These are phyloP conservation scores for Caenorhabditis wallacei DNA, from an alignment of 2,888 invertebrate genomes.

Conservation along the genomic window DNA sequence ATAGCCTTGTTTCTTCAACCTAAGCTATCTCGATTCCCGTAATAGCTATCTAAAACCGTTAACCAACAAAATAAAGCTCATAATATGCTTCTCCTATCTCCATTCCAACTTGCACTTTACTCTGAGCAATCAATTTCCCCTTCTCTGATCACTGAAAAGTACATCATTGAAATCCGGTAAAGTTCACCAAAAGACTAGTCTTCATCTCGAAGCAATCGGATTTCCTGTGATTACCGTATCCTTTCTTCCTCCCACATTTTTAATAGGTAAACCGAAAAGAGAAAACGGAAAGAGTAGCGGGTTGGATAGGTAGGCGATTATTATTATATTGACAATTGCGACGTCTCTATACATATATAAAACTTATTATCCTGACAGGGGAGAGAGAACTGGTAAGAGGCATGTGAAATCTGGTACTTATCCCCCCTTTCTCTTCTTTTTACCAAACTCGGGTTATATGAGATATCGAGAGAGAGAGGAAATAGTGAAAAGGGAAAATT, in stretches of 20 bases:
- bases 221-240: slow-evolving; percentile 39
- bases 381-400: slow-evolving; percentile 44
- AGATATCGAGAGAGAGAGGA: slow-evolving; percentile 8
- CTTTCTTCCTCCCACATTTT: not conserved
- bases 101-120: too few relatives aligned
- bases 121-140: too few relatives aligned
- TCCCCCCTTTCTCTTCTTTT: slow-evolving; percentile 4
- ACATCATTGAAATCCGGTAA: slow-evolving; percentile 2
- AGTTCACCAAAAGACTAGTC: slow-evolving; percentile 27
- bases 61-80: too few relatives aligned
- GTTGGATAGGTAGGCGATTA: slow-evolving; percentile 30
- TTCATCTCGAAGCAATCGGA: slow-evolving; percentile 33
- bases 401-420: slow-evolving; percentile 58
- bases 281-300: slow-evolving; percentile 18
- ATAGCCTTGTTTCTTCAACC: too few relatives aligned
- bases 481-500: slow-evolving; percentile 23
- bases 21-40: too few relatives aligned
- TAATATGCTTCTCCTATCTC: too few relatives aligned
- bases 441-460: slow-evolving; percentile 10
- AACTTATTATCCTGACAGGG: slow-evolving; percentile 44
- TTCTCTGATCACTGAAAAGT: too few relatives aligned
- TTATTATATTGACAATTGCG: slow-evolving; percentile 31
- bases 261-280: slow-evolving; percentile 27
- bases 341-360: slow-evolving; percentile 25
- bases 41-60: too few relatives aligned